Evolutionary conservation across 37 sponge, comb jelly and placozoan genomes (phyloP).

Genomic region (Haliclona indistincta): DNA sequence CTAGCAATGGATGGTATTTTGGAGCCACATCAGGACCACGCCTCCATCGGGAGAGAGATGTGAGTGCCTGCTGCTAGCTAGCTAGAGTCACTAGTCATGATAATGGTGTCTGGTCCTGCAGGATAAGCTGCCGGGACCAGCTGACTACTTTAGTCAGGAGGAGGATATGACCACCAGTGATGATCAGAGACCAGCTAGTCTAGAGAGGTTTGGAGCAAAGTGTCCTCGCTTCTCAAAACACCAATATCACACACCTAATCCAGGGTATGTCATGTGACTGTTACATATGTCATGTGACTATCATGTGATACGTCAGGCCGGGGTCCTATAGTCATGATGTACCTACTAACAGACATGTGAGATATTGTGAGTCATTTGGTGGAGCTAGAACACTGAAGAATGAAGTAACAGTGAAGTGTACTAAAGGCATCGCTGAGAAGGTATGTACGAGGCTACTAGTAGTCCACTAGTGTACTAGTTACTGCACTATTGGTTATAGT

Average conservation of each 20-base stretch:
- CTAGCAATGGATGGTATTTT: constrained; percentile 54
- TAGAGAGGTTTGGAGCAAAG: constrained; percentile 20
- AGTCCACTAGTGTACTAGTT: no score
- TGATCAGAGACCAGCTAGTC: constrained; percentile 46
- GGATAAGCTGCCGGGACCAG: constrained; percentile 53
- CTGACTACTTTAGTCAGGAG: no score
- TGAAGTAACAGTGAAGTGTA: constrained; percentile 60
- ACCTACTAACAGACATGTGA: constrained; percentile 15
- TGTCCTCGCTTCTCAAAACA: constrained; percentile 15
- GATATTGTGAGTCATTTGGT: constrained; percentile 56
- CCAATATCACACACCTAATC: neutral
- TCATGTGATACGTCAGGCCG: constrained; percentile 36
- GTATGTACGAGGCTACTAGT: constrained; percentile 10
- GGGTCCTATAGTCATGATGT: constrained; percentile 54
- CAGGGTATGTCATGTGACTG: constrained; percentile 22
- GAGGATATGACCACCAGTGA: neutral
- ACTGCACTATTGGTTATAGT: no score
- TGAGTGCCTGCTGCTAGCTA: neutral
- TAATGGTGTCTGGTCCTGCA: no score
- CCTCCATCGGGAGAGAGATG: neutral
- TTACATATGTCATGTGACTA: neutral
- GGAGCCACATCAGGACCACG: constrained; percentile 20
- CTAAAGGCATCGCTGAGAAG: constrained; percentile 63
- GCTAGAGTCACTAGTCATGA: neutral
- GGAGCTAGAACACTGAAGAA: constrained; percentile 13